Base-by-base conservation (phyloP, 2,888 invertebrate genomes). In the Corythucha ciliata region DNA sequence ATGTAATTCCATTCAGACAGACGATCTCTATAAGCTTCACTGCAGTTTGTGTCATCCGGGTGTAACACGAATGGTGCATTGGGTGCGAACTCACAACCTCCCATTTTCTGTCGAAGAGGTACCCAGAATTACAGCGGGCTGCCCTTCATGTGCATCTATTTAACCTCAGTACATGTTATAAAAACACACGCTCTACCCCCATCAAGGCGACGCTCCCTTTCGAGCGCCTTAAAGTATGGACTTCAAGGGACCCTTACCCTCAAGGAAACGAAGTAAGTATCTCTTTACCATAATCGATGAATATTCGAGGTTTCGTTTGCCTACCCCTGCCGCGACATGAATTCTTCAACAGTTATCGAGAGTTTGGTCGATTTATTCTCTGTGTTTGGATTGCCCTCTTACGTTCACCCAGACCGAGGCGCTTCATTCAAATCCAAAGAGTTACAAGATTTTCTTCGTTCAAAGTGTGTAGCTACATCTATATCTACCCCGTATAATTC, bases 261-360 rank as follows among this genome's bases (percentile, higher is more conserved):
- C 27, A 7, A 22, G n/a, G 18, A 7, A 46, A 26, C 20, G 45
- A 6, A 36, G 32, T 24, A 20, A 12, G 16, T 37, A 52, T 44
- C 20, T 48, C 14, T 46, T 60, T 20, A 58, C 58, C 6, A 47
- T 62, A 7, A 48, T 61, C 3, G 57, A 60, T 52, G 58, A 59
- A 7, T 59, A 34, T 46, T 26, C 42, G 3, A 8, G 42, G 18
- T 42, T 42, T n/a, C n/a, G n/a, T n/a, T n/a, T n/a, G n/a, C n/a
- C n/a, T n/a, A n/a, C n/a, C n/a, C n/a, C n/a, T 42, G 40, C 22
- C 4, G n/a, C 2, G 40, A 40, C n/a, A 6, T 40, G 8, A 22
- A 8, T 21, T 4, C 8, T 14, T 39, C 39, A 4, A 40, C 40
- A 8, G 40, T 42, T n/a, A 58, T 59, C n/a, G 51, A 48, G 36